Conservation (phyloP, 2,888 invertebrate species). For the Mesochorus sp. region DNA sequence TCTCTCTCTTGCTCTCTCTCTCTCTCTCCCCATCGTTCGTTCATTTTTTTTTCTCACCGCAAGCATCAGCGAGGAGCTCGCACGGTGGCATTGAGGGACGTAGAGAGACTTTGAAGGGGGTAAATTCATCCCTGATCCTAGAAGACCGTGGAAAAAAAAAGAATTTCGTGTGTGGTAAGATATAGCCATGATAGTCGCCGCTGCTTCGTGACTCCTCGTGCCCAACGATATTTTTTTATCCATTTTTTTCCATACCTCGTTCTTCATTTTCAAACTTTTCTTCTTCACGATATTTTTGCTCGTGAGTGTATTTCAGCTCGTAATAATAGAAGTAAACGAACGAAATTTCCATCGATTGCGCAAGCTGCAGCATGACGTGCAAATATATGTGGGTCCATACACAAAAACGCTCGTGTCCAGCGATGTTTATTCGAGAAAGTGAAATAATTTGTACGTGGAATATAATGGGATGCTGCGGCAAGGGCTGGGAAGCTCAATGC, state of each 20-base stretch:
- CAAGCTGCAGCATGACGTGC: slow-evolving; percentile 77
- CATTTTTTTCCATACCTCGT: not conserved
- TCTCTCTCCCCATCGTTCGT: slow-evolving; percentile 25
- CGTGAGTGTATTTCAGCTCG: not conserved
- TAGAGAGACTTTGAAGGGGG: slow-evolving; percentile 36
- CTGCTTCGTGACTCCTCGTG: slow-evolving; percentile 58
- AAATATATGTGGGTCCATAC: slow-evolving; percentile 31
- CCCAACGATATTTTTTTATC: slow-evolving; percentile 68
- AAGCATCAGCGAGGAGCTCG: slow-evolving; percentile 41
- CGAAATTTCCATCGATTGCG: slow-evolving; percentile 67
- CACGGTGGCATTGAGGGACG: slow-evolving; percentile 47
- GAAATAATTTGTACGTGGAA: slow-evolving; percentile 73
- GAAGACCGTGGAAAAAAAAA: slow-evolving; percentile 53
- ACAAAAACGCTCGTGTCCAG: slow-evolving; percentile 46
- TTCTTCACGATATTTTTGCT: not conserved
- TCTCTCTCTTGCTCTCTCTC: slow-evolving; percentile 17
- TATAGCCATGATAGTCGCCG: slow-evolving; percentile 67
- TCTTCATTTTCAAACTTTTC: slow-evolving; percentile 5
- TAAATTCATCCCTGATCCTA: slow-evolving; percentile 51
- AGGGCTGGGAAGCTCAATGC: slow-evolving; percentile 52
- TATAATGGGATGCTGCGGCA: slow-evolving; percentile 60
- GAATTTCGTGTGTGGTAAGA: slow-evolving; percentile 68
- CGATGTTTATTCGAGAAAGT: slow-evolving; percentile 77
- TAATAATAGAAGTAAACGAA: not conserved
- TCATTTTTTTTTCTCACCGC: slow-evolving; percentile 50